These are phyloP conservation scores for Aphelinus atriplicis DNA, from an alignment of 1,140 invertebrate species.

Conservation along the genomic window DNA sequence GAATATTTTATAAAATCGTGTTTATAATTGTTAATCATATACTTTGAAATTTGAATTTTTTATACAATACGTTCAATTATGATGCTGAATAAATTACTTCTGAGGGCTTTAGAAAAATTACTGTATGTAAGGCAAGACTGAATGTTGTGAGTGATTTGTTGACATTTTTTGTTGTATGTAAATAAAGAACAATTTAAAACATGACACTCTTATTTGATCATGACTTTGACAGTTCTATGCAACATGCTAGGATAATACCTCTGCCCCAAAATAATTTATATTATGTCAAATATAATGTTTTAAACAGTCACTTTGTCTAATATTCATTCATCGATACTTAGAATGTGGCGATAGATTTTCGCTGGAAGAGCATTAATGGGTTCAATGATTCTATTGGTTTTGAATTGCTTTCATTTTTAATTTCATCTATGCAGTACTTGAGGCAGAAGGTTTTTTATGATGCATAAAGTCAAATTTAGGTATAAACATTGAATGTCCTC, in stretches of 20 bases:
- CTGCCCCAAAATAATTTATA: no score
- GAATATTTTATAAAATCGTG: no score
- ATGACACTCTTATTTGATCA: background rate
- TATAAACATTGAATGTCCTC: background rate
- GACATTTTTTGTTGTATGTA: slow-evolving; percentile 41
- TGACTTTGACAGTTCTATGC: no score
- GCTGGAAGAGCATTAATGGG: slow-evolving; percentile 11
- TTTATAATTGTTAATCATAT: no score
- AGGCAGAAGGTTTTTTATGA: no score
- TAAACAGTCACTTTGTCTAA: no score
- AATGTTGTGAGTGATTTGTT: slow-evolving; percentile 38
- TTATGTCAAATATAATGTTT: no score
- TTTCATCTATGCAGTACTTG: no score
- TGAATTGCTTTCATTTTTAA: slow-evolving; percentile 14
- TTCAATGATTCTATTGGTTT: background rate
- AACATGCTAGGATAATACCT: no score
- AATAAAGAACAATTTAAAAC: slow-evolving; percentile 40
- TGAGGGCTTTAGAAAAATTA: slow-evolving; percentile 28
- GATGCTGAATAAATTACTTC: slow-evolving; percentile 16
- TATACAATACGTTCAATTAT: background rate
- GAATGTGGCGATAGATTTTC: background rate
- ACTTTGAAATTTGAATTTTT: no score
- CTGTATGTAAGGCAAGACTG: slow-evolving; percentile 39
- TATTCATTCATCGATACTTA: no score
- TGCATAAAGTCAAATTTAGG: no score